phyloP scores from a whole-genome alignment of 2,888 invertebrate species.

The Phrixothrix hirtus region DNA sequence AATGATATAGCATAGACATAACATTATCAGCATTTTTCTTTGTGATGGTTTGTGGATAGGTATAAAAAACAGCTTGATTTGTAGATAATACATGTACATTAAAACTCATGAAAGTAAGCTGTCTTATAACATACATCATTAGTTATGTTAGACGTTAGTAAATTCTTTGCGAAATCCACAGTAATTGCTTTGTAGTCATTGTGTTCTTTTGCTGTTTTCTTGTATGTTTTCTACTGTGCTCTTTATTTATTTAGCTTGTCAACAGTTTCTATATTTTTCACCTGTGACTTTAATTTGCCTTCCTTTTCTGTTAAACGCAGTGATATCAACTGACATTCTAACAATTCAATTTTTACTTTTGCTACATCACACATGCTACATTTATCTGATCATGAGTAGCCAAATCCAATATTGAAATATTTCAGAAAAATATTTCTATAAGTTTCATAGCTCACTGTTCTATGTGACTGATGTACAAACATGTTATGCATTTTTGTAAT shows the following conservation, averaged over 20 bases:
- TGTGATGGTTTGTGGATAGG: too few species aligned
- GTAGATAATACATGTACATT: too few species aligned
- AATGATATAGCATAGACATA: too few species aligned
- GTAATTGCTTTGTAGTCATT: slow-evolving; percentile 10
- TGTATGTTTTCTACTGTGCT: slow-evolving; percentile 6
- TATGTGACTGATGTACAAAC: not conserved
- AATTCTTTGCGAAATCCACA: slow-evolving; percentile 8
- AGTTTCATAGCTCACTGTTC: slow-evolving; percentile 3
- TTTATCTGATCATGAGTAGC: slow-evolving; percentile 5
- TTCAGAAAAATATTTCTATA: slow-evolving; percentile 13
- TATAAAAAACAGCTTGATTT: too few species aligned
- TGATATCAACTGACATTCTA: not conserved
- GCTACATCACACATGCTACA: slow-evolving; percentile 11
- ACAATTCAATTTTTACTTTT: slow-evolving; percentile 3
- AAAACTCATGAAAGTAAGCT: too few species aligned
- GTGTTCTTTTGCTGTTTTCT: not conserved
- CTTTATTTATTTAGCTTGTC: slow-evolving; percentile 6
- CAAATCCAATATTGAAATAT: too few species aligned
- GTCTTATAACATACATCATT: not conserved
- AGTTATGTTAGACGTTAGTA: not conserved
- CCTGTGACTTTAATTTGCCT: slow-evolving; percentile 1
- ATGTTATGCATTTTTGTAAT: slow-evolving; percentile 9
- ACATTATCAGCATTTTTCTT: too few species aligned
- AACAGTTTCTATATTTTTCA: slow-evolving; percentile 5
- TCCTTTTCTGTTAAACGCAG: not conserved